Evolutionary conservation across 2,888 invertebrate species (phyloP).

Genomic region (Diarsia mendica): DNA sequence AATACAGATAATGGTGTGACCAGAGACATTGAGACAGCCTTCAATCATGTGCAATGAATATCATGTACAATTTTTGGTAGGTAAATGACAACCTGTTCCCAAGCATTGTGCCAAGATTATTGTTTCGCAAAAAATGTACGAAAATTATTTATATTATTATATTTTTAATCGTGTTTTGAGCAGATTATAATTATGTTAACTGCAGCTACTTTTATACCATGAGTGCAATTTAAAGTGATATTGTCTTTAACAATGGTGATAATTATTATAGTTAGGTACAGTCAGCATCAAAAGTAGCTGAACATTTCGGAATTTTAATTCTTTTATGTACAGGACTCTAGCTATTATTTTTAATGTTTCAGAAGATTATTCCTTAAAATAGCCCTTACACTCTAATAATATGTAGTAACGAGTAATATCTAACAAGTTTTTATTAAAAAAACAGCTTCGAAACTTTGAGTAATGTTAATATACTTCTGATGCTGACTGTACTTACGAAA

Average conservation of each 20-base stretch:
- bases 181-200: conserved; percentile 6
- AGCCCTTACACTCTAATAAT: too few relatives aligned
- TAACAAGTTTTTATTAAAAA: too few relatives aligned
- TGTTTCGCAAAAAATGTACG: conserved; percentile 41
- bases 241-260: not conserved
- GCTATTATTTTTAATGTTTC: too few relatives aligned
- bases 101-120: conserved; percentile 31
- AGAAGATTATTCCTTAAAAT: too few relatives aligned
- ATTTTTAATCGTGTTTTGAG: conserved; percentile 30
- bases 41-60: conserved; percentile 42
- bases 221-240: not conserved
- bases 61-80: conserved; percentile 61
- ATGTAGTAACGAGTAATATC: too few relatives aligned
- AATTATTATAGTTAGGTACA: too few relatives aligned
- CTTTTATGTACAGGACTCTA: too few relatives aligned
- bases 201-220: not conserved
- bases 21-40: conserved; percentile 40
- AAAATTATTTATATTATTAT: conserved; percentile 16
- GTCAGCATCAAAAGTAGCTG: too few relatives aligned
- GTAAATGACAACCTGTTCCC: conserved; percentile 59
- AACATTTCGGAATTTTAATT: too few relatives aligned
- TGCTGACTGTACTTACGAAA: too few relatives aligned
- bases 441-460: too few relatives aligned
- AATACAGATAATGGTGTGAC: conserved; percentile 33
- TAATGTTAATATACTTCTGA: too few relatives aligned